Evolutionary conservation across 2,797 vertebrate genomes (phyloP), one percentile per base, ranked within the genome.

Genomic region (Halcyon badia): DNA sequence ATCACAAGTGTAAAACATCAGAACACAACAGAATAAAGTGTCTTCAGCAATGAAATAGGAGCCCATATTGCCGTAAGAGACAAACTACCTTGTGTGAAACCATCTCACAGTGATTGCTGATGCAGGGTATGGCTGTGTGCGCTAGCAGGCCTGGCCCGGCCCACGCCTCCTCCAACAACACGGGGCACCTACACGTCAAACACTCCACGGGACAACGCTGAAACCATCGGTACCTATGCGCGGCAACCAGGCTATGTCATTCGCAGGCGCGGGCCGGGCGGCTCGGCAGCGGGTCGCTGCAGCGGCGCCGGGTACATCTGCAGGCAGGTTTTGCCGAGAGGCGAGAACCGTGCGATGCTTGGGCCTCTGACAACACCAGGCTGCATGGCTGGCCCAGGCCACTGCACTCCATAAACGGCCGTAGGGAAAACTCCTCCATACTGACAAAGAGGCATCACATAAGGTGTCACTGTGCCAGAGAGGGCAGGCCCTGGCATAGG

Each of bases 51-150:
- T 2, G 62, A 70, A 66, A 87, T 4, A 82, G 10, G 94, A 97
- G 92, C 87, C 56, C 25, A 16, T 88, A 83, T 77, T 81, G 94
- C 94, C 68, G 3, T 28, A 72, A 76, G 72, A 5, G 46, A 79
- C 85, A 39, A 90, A 28, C 79, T 37, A 85, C 61, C 89, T 35
- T 37, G 51, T 24, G 97, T 94, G 98, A 97, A 96, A 97, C 98
- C 95, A 94, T 77, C 96, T 99, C 98, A 99, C 98, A 99, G 98
- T 98, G 98, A 98, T 82, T 39, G 97, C 97, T 95, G 97, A 97
- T 89, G 96, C 92, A 56, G 96, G 33, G 92, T 94, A 98, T 94
- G 98, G 98, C 98, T 97, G 92, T 91, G 26, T 52, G 51, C 51
- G 26, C 26, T 52, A 52, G 95, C 86, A 96, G 97, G 75, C 54